Base-by-base conservation (phyloP, 2,888 invertebrate genomes). In the Lasioglossum marginatum region DNA sequence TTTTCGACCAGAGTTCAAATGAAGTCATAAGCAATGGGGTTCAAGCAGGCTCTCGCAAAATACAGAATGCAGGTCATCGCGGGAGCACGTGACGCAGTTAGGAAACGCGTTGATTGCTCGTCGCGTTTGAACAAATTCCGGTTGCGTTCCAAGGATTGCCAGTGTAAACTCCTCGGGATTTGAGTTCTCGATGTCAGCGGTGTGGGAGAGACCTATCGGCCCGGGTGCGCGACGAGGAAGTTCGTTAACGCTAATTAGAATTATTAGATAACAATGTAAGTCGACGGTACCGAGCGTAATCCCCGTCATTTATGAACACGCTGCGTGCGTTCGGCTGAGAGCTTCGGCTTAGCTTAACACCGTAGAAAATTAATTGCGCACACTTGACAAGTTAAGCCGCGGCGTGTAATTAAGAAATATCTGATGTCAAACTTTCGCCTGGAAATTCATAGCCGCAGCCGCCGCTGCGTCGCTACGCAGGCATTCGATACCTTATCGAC, bases 221-320 rank as follows among this genome's bases (percentile, higher is more conserved):
- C 34, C n/a, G 57, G n/a, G 66, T 57, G 70, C 63, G 60, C 57
- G 68, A 87, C 27, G 78, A 37, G 34, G 34, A 31, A 52, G 75
- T 85, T 91, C 83, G 83, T 81, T 89, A 83, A 88, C 88, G 86
- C 70, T 89, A 90, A 88, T 91, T 90, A 83, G 88, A 88, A 90
- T 87, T 91, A 90, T 83, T 81, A 90, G 88, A 90, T 88, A 90
- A 86, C 85, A 91, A 86, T 77, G 78, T 85, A 83, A 87, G 86
- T 89, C 84, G 83, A 89, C 87, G 82, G 85, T 82, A 79, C 74
- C 74, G 79, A 73, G 81, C 85, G 79, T 89, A 90, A 90, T 91
- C 91, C 87, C 79, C 77, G 77, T 87, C 85, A 85, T 83, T 81
- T 83, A 88, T 87, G 86, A 90, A 87, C 84, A 85, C 77, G 86